Percentiles rank a stretch among this genome's conserved stretches.
phyloP scores from a whole-genome alignment of 2,113 vertebrate species.

The Cariama cristata region DNA sequence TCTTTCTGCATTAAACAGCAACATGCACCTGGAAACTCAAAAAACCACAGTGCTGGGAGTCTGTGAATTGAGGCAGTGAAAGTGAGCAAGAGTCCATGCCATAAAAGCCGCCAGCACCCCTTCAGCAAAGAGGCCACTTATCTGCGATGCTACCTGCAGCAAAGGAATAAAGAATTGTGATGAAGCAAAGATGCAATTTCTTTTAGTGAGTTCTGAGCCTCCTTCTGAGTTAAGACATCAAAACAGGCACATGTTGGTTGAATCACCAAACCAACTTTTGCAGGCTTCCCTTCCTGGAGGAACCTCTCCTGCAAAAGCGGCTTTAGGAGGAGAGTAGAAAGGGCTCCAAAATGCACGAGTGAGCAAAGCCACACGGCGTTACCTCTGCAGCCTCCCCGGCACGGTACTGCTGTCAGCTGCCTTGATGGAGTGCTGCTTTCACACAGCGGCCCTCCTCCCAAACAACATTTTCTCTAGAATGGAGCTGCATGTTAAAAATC shows the following conservation, averaged over 20 bases:
- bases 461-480: not conserved
- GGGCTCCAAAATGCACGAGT: not conserved
- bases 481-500: not conserved
- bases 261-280: not conserved
- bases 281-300: not conserved
- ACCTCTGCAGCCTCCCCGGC: not conserved
- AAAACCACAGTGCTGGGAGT: not conserved
- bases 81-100: not conserved
- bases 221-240: not conserved
- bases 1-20: not conserved
- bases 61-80: not conserved
- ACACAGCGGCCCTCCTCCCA: not conserved
- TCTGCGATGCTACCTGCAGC: not conserved
- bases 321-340: not conserved
- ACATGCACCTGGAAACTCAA: not conserved
- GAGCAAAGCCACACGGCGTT: not conserved
- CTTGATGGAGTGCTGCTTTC: not conserved
- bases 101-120: not conserved
- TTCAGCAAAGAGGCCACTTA: not conserved
- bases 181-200: not conserved
- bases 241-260: accelerated
- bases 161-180: not conserved
- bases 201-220: not conserved
- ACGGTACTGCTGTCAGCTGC: not conserved
- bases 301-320: not conserved